Evolutionary conservation across 2,888 invertebrate species (phyloP).

Genomic region (Apamea crenata): DNA sequence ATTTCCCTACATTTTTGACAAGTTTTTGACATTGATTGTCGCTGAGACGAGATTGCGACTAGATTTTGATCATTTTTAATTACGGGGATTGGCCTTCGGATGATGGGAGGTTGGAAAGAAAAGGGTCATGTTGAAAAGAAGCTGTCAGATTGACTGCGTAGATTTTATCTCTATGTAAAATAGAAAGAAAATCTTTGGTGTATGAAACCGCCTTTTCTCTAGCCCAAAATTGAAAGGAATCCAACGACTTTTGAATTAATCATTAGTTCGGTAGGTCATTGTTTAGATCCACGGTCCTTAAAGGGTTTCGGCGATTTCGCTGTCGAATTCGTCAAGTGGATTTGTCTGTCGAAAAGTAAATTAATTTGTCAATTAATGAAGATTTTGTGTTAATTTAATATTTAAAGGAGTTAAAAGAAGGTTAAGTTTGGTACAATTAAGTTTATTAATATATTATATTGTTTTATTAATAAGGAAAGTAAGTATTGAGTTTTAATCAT

Average conservation of each 20-base stretch:
- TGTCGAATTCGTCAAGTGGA: slow-evolving; percentile 79
- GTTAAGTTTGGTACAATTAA: slow-evolving; percentile 30
- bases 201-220: slow-evolving; percentile 64
- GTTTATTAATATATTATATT: slow-evolving; percentile 31
- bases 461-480: slow-evolving; percentile 1
- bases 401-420: slow-evolving; percentile 54
- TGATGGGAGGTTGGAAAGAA: neutral
- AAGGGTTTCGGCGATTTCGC: slow-evolving; percentile 78
- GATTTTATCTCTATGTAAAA: neutral
- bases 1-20: too few relatives aligned
- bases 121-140: too few relatives aligned
- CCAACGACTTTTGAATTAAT: slow-evolving; percentile 88
- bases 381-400: slow-evolving; percentile 66
- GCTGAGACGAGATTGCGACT: too few relatives aligned
- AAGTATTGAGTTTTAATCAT: neutral
- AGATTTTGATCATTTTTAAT: too few relatives aligned
- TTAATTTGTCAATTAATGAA: slow-evolving; percentile 76
- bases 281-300: slow-evolving; percentile 81
- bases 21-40: too few relatives aligned
- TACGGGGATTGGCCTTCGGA: neutral
- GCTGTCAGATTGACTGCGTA: too few relatives aligned
- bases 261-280: slow-evolving; percentile 86
- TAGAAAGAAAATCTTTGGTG: neutral
- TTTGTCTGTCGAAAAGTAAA: slow-evolving; percentile 84
- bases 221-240: slow-evolving; percentile 79